Conservation (phyloP, 2,888 invertebrate species). For the Micoletzkya japonica region DNA sequence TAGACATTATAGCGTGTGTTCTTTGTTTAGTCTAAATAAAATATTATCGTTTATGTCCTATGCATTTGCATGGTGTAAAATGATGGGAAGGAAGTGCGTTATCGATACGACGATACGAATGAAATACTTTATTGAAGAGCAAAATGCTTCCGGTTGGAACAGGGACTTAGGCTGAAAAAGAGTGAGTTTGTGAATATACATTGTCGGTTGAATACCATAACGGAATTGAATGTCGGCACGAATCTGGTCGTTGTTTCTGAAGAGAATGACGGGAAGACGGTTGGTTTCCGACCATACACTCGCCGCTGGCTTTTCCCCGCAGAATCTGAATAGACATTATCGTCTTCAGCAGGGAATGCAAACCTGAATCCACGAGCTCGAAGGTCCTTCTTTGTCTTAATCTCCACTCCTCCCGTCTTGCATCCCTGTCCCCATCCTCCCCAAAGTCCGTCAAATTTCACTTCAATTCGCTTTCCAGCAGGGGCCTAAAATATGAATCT, state of each 20-base stretch:
- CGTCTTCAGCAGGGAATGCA: no score
- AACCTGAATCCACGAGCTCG: slow-evolving; percentile 9
- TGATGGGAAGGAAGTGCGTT: no score
- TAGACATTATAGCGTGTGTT: no score
- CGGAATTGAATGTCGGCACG: slow-evolving; percentile 14
- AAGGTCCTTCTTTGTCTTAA: slow-evolving; percentile 15
- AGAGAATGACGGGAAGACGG: slow-evolving; percentile 1
- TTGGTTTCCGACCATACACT: slow-evolving; percentile 7
- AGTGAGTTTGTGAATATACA: background rate
- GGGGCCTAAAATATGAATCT: background rate
- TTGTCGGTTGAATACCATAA: background rate
- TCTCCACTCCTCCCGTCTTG: slow-evolving; percentile 2
- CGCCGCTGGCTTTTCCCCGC: background rate
- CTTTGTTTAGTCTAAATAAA: no score
- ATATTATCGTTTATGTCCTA: no score
- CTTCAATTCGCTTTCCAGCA: slow-evolving; percentile 9
- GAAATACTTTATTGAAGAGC: no score
- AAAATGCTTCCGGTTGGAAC: no score
- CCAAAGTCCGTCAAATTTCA: background rate
- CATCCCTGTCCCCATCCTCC: background rate
- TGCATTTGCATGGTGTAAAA: no score
- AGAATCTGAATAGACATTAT: no score
- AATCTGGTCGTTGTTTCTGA: background rate
- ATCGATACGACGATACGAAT: no score
- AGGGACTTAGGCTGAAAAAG: background rate